Evolutionary conservation across 2,888 invertebrate genomes (phyloP).

Genomic region (Lepidochitona cinerea): DNA sequence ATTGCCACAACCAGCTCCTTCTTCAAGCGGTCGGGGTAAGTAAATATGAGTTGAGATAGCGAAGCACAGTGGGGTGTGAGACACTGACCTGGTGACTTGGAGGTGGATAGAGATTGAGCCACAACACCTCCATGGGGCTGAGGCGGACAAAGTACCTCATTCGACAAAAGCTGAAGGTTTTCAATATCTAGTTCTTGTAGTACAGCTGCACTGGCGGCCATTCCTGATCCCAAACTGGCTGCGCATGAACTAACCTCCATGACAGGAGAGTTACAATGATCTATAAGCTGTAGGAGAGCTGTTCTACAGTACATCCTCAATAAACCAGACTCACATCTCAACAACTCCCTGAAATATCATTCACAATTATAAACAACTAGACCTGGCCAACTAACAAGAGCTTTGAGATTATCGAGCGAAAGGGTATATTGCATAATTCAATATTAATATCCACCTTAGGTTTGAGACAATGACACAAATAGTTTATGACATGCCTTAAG

Average conservation of each 20-base stretch:
- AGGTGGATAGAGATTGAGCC: constrained; percentile 45
- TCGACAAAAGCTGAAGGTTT: constrained; percentile 69
- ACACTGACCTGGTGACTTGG: constrained; percentile 50
- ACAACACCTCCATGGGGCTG: constrained; percentile 60
- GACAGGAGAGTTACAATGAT: constrained; percentile 66
- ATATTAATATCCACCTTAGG: too few relatives aligned
- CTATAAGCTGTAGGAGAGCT: constrained; percentile 63
- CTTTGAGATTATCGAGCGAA: too few relatives aligned
- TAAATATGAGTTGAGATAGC: constrained; percentile 63
- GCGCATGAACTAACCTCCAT: constrained; percentile 57
- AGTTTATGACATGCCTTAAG: too few relatives aligned
- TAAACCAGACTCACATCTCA: constrained; percentile 61
- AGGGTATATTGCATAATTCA: too few relatives aligned
- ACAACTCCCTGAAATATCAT: constrained; percentile 64
- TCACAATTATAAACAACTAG: too few relatives aligned
- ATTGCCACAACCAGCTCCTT: constrained; percentile 66
- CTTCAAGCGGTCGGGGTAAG: constrained; percentile 54
- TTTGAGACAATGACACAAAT: too few relatives aligned
- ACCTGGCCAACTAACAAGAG: too few relatives aligned
- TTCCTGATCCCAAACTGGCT: constrained; percentile 52
- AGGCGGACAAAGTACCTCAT: constrained; percentile 60
- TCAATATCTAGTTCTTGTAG: constrained; percentile 69
- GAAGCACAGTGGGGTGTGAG: constrained; percentile 54
- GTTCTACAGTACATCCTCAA: constrained; percentile 65
- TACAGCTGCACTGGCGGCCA: constrained; percentile 63